Evolutionary conservation across 2,113 vertebrate genomes (phyloP), one percentile per base, ranked within the genome.

Genomic region (Cyanoderma ruficeps): DNA sequence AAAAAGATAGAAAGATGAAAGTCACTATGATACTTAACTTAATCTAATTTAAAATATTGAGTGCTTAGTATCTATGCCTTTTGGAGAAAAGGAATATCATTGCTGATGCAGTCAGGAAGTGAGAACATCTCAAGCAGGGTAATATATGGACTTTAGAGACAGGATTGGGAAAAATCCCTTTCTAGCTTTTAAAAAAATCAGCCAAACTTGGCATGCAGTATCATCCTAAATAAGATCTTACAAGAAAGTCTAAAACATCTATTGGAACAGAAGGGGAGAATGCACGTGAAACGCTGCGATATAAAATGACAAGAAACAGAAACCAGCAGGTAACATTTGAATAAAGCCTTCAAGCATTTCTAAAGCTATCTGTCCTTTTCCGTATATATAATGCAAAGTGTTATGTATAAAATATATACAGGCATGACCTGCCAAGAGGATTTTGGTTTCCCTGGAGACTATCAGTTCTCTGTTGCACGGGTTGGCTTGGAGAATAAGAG

Each of bases 391-490:
- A 49, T 64, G 53, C 64, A 47, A 90, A 92, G 68, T 63, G 57
- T 71, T 87, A 50, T 7, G n/a, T 95, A 61, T 97, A 56, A 96
- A 93, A 86, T 82, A 56, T 7, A 92, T 90, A 86, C 41, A 78
- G 86, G n/a, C 96, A 39, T 71, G 80, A 94, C 89, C 90, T 96
- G 93, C 76, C 90, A 75, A 64, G 76, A 84, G 49, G 88, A 96
- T 95, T 95, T 93, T 94, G 69, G 94, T 95, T 96, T 94, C 96
- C 90, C 76, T 94, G 94, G 96, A 96, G 96, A 96, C 96, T 95
- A 60, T 91, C 93, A 46, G 70, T 81, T 94, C 88, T 93, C 71
- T 60, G 31, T 96, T 92, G 79, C 79, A 89, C 2, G 31, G 80
- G 76, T 64, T 95, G 80, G 44, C 79, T 89, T 81, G 68, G 41